Base-by-base conservation (phyloP, 2,113 vertebrate genomes). In the Calonectris borealis region DNA sequence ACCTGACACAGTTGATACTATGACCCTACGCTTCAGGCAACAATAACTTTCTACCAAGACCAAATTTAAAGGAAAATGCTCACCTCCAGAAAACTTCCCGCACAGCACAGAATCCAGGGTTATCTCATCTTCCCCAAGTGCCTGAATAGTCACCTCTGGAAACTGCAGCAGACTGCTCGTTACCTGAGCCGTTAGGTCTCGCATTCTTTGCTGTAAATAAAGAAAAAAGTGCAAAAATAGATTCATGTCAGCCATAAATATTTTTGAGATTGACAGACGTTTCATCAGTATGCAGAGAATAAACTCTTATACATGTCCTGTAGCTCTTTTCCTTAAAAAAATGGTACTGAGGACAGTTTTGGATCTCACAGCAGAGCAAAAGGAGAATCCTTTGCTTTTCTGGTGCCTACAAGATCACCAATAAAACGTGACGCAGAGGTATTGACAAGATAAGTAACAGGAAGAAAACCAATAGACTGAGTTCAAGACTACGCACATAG, bases 141-240 rank as follows among this genome's bases (percentile, higher is more conserved):
- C 99, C 26, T 99, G 98, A 86, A 98, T 27, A 51, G 99, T 99
- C 78, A 99, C 99, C 83, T 98, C 98, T 51, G 99, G 99, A 96
- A 99, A 99, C 20, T 96, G 98, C 97, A 99, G 98, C 95, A 99
- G 97, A 94, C 98, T 98, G 98, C 99, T 99, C n/a, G 98, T 99
- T 97, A 99, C 98, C 92, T 98, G 98, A 60, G 99, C 99, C 1
- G 95, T 97, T 95, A 99, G 97, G 96, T 99, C 98, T 98, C 94
- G 97, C 99, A 99, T 99, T 92, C 93, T 98, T 98, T 98, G 98
- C 98, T 98, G 93, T 15, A 96, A 95, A 93, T 16, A 97, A 72
- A 96, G 16, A 88, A 61, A 77, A 94, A 61, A 13, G 52, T 3
- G 5, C 26, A 88, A 46, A 70, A 64, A 49, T 3, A 61, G 22